Conservation (phyloP, 2,888 invertebrate genomes). For the Lasioglossum vierecki region DNA sequence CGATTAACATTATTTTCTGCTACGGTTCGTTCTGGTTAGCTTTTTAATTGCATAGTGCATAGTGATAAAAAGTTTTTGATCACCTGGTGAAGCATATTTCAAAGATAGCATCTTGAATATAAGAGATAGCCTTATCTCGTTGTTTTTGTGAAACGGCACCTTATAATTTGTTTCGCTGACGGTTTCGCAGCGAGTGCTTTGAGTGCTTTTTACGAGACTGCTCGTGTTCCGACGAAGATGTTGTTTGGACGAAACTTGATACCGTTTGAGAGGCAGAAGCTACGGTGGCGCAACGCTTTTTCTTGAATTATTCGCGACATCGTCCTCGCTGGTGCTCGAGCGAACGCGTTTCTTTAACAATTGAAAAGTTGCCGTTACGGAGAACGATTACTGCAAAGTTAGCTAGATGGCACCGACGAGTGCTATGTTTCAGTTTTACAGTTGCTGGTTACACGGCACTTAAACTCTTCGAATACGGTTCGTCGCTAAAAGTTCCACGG, state of each 20-base stretch:
- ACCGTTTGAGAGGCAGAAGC: slow-evolving; percentile 38
- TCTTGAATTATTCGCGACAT: slow-evolving; percentile 37
- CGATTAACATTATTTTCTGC: background rate
- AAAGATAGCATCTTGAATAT: slow-evolving; percentile 5
- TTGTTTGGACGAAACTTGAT: slow-evolving; percentile 34
- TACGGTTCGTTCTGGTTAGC: background rate
- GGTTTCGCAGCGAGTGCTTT: slow-evolving; percentile 24
- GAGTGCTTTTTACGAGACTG: slow-evolving; percentile 30
- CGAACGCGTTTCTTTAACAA: slow-evolving; percentile 10
- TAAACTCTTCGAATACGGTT: background rate
- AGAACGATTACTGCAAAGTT: slow-evolving; percentile 23
- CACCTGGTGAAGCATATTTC: background rate
- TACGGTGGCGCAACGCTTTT: slow-evolving; percentile 1
- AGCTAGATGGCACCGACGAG: background rate
- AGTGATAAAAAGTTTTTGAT: slow-evolving; percentile 23
- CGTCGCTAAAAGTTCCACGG: background rate
- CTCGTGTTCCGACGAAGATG: slow-evolving; percentile 10
- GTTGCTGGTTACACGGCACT: background rate
- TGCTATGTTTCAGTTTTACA: background rate
- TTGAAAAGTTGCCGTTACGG: background rate
- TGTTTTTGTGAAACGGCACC: background rate
- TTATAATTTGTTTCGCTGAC: slow-evolving; percentile 39
- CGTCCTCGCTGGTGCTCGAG: background rate
- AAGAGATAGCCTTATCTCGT: background rate
- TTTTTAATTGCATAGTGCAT: background rate